A percentile compares a stretch with the other conserved stretches of the same genome.
phyloP scores from a whole-genome alignment of 2,113 vertebrate genomes.

The Stictonetta naevosa region DNA sequence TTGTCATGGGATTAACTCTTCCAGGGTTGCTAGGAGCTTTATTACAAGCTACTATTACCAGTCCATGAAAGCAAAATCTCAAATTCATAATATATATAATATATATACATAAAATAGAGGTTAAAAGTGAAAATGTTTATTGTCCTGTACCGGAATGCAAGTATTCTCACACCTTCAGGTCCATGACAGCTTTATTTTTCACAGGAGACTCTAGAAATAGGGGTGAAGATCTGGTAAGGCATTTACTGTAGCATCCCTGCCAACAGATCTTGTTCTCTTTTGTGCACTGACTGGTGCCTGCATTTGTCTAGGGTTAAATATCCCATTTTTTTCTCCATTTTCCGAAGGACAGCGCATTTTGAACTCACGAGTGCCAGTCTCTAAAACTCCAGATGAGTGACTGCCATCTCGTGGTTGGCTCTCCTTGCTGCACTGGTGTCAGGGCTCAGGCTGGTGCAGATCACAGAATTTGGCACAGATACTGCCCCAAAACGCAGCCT shows the following conservation, averaged over 20 bases:
- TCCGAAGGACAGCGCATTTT: not conserved
- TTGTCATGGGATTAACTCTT: conserved; percentile 1
- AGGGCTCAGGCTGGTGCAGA: not conserved
- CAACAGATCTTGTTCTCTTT: not conserved
- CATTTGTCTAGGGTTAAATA: not conserved
- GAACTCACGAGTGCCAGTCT: accelerated
- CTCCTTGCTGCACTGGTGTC: not conserved
- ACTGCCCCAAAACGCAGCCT: accelerated
- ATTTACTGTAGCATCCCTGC: not conserved
- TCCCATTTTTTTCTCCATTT: not conserved
- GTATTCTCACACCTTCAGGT: not conserved
- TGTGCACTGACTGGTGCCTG: not conserved
- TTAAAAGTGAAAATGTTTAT: not conserved
- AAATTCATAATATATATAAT: not conserved
- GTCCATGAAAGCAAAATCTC: not conserved
- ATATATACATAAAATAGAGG: not conserved
- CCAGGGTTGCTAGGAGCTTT: not conserved
- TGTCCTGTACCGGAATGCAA: not conserved
- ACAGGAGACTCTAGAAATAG: not conserved
- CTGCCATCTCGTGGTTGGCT: conserved; percentile 36
- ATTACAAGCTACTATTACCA: not conserved
- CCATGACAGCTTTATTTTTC: not conserved
- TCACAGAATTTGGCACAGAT: accelerated
- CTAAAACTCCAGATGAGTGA: not conserved
- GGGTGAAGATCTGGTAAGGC: not conserved